Base-by-base conservation (phyloP, 2,113 vertebrate genomes). In the Larimichthys polyactis region DNA sequence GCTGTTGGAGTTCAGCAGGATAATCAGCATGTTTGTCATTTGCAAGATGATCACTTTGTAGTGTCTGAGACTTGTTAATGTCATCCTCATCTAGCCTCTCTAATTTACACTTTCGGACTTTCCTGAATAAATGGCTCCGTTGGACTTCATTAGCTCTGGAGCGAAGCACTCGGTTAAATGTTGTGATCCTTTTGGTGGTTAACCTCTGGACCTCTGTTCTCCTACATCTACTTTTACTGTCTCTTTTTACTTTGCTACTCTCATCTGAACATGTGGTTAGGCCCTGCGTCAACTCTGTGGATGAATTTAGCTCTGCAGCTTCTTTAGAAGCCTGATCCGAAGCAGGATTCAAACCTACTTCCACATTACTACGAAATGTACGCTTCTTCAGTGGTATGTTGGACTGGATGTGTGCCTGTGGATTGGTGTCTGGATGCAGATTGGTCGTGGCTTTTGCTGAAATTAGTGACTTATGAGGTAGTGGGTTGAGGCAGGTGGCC, bases 311-410 rank as follows among this genome's bases (percentile, higher is more conserved):
- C 54, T 83, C 74, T 0, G 70, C 0, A 5, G 22, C 67, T 68
- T 88, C 83, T 64, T 83, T 83, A 24, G 73, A 64, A 27, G 59
- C 70, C 44, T 65, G 81, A 70, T 71, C 82, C 11, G 75, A 58
- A 8, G 73, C 32, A 15, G 85, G 75, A 43, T 52, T 87, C 17
- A 76, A 48, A 59, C 75, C 79, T 1, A 84, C 75, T 66, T 94
- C 94, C 17, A 92, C 76, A 0, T 94, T 93, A 69, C 93, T 94
- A 52, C 92, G 94, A 91, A 95, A 95, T 11, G 91, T 93, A 3
- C 95, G 92, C 83, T 96, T 96, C 76, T 96, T 96, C 77, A 96
- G 84, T 68, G 95, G 95, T 86, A 96, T 95, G 86, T 94, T 95
- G 69, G 94, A 92, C 88, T 94, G 94, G 0, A 69, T 83, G 75